phyloP scores from a whole-genome alignment of 1,140 invertebrate species.

The Panagrolaimus sp. region DNA sequence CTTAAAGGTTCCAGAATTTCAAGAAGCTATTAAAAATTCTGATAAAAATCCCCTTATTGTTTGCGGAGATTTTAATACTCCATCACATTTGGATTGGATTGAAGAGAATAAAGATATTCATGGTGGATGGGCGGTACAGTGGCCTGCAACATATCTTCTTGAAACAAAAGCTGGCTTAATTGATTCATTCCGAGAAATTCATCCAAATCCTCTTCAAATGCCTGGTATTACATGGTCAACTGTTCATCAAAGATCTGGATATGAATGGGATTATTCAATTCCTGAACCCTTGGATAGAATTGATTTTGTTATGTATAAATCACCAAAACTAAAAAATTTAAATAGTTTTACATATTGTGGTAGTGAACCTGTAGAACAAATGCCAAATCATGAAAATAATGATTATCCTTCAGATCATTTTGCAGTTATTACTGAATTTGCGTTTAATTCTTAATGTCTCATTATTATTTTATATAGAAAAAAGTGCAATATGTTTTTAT shows the following conservation, averaged over 20 bases:
- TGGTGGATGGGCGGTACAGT: constrained; percentile 31
- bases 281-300: constrained; percentile 1
- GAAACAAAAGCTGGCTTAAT: constrained; percentile 8
- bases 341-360: not conserved
- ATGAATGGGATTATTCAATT: not conserved
- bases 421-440: not conserved
- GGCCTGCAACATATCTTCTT: constrained; percentile 28
- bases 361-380: not conserved
- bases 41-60: constrained; percentile 1
- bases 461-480: too few relatives aligned
- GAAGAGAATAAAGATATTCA: constrained; percentile 31
- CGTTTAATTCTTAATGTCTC: too few relatives aligned
- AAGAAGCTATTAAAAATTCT: not conserved
- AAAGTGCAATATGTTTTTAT: too few relatives aligned
- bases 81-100: constrained; percentile 32
- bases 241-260: not conserved
- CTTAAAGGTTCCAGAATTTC: not conserved
- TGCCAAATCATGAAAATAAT: not conserved
- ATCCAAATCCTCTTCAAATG: constrained; percentile 15
- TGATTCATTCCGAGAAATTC: constrained; percentile 25
- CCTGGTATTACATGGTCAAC: constrained; percentile 16
- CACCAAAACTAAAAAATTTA: not conserved
- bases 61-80: constrained; percentile 25
- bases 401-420: not conserved
- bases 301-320: constrained; percentile 8